A percentile compares a stretch with the other conserved stretches of the same genome.
Conservation (phyloP, 2,888 invertebrate genomes). For the Drosophila algonquin region DNA sequence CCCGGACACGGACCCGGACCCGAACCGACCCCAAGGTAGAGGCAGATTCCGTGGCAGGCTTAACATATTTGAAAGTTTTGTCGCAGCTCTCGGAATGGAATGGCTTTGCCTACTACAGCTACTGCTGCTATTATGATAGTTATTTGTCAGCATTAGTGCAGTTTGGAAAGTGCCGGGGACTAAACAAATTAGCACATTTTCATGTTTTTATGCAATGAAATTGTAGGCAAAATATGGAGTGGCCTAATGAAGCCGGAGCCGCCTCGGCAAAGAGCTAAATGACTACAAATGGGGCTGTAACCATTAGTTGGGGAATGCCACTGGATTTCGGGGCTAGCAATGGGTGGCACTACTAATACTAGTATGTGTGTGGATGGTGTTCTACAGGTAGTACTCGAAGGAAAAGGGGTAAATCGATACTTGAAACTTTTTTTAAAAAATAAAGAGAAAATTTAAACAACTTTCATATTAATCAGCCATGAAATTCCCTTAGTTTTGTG, state of each 20-base stretch:
- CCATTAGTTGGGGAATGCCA: constrained; percentile 18
- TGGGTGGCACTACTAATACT: constrained; percentile 8
- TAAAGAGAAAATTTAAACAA: constrained; percentile 10
- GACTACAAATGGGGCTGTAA: constrained; percentile 28
- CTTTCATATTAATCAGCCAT: constrained; percentile 24
- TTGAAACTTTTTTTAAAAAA: too few relatives aligned
- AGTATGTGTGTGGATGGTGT: not conserved
- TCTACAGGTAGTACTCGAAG: not conserved
- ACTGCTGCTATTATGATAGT: constrained; percentile 49
- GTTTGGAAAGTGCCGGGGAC: constrained; percentile 40
- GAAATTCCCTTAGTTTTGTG: constrained; percentile 14
- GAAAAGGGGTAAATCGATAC: too few relatives aligned
- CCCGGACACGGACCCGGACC: not conserved
- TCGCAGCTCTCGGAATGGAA: constrained; percentile 34
- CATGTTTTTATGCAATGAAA: constrained; percentile 39
- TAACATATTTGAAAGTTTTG: constrained; percentile 72
- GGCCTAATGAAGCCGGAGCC: constrained; percentile 33
- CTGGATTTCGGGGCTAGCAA: constrained; percentile 12
- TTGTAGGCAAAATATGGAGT: constrained; percentile 24
- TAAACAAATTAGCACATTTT: constrained; percentile 68
- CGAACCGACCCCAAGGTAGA: not conserved
- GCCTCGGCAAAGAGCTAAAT: constrained; percentile 6
- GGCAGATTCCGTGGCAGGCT: constrained; percentile 41
- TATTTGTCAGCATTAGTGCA: constrained; percentile 55
- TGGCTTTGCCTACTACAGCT: constrained; percentile 26